phyloP scores from a whole-genome alignment of 2,113 vertebrate species.

The Coptodon bakossiorum region DNA sequence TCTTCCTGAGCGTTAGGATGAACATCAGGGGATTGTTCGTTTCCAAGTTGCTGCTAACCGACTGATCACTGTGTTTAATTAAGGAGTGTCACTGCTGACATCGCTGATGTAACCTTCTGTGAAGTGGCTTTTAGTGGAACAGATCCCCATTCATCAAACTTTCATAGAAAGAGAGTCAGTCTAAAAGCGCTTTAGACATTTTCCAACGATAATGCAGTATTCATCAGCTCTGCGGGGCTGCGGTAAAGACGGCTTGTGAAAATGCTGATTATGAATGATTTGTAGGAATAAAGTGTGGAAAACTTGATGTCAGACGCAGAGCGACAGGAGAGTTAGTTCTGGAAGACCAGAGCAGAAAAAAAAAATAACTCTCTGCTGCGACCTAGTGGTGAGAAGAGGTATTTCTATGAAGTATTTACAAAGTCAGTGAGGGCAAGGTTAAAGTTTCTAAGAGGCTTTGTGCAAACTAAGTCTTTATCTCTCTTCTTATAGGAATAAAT shows the following conservation, averaged over 20 bases:
- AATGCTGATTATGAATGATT: constrained; percentile 5
- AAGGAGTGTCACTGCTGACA: not conserved
- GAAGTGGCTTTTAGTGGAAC: not conserved
- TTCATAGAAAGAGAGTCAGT: constrained; percentile 11
- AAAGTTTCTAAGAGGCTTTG: not conserved
- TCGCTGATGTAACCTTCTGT: not conserved
- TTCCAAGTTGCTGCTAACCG: not conserved
- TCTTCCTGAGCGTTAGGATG: not conserved
- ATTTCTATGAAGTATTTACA: not conserved
- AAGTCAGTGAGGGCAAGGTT: not conserved
- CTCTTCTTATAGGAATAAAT: not conserved
- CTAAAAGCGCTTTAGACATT: not conserved
- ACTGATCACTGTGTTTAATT: not conserved
- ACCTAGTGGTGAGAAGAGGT: not conserved
- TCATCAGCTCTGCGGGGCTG: not conserved
- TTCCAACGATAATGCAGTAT: constrained; percentile 10
- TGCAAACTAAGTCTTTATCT: not conserved
- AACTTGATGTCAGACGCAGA: not conserved
- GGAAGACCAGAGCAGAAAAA: not conserved
- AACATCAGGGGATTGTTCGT: not conserved
- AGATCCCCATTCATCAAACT: constrained; percentile 22
- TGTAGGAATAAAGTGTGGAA: not conserved
- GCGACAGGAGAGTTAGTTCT: not conserved
- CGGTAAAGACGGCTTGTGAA: not conserved
- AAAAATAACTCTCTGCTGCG: not conserved